Base-by-base conservation (phyloP, 2,113 vertebrate genomes). In the Baryphthengus martii region DNA sequence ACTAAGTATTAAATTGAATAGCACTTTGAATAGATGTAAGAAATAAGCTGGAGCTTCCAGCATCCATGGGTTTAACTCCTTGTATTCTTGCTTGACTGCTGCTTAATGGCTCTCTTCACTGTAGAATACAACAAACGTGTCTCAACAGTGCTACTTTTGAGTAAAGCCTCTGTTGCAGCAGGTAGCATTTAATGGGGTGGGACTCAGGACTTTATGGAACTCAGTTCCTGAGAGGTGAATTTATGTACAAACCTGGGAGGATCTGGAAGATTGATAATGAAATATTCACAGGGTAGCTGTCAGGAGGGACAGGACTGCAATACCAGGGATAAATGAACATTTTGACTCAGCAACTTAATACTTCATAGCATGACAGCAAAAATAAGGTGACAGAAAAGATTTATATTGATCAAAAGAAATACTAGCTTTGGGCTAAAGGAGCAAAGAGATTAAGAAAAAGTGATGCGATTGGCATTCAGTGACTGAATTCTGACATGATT, bases 231-330 rank as follows among this genome's bases (percentile, higher is more conserved):
- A 62, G 68, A 93, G 92, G 81, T 91, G 61, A 93, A 93, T 95
- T 95, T 88, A 92, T 94, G 85, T 90, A 56, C 82, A 88, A 90
- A 94, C 80, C 49, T 90, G 68, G 95, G 91, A 93, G 85, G 93
- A 88, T 93, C 85, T 88, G 71, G 83, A 88, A 94, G 88, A 93
- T 84, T 78, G 85, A 92, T 94, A 95, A 94, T 96, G 93, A 95
- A 95, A 68, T 75, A 95, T 93, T 94, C 88, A 68, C 66, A 72
- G 56, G 28, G 52, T 90, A 93, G 45, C 85, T 96, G 95, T 94
- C 95, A 90, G 58, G 65, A 94, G 65, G 79, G 72, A 49, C 72
- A 77, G 83, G 75, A 77, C 73, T 88, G 82, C 79, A 72, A 47
- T 80, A 74, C 63, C 6, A 63, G 83, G 93, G 76, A 87, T 90